Percentiles rank a stretch among this genome's conserved stretches.
These are phyloP conservation scores for Tanaodytes sp. DNA, from an alignment of 2,888 invertebrate genomes.

Conservation along the genomic window DNA sequence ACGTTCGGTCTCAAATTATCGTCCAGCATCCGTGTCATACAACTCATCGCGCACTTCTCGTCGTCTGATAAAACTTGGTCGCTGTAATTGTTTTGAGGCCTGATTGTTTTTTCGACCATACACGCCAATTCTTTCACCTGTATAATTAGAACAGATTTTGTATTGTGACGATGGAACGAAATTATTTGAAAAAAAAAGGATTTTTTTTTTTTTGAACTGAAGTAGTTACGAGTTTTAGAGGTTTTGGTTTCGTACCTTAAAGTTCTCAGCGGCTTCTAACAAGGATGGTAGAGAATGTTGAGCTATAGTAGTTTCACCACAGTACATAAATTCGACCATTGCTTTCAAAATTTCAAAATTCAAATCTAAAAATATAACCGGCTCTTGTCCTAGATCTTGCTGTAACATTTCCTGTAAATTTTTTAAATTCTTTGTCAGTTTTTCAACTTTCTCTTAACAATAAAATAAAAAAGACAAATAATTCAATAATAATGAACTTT, in stretches of 20 bases:
- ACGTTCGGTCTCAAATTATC: slow-evolving; percentile 20
- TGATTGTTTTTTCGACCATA: slow-evolving; percentile 64
- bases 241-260: slow-evolving; percentile 79
- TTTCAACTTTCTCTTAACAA: too few relatives aligned
- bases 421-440: too few relatives aligned
- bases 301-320: slow-evolving; percentile 81
- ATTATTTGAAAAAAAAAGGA: too few relatives aligned
- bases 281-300: slow-evolving; percentile 81
- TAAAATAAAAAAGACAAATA: not conserved
- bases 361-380: slow-evolving; percentile 77
- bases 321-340: slow-evolving; percentile 84
- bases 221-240: too few relatives aligned
- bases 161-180: too few relatives aligned
- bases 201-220: too few relatives aligned
- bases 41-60: slow-evolving; percentile 30
- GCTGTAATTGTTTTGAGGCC: slow-evolving; percentile 39
- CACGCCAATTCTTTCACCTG: slow-evolving; percentile 68
- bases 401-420: slow-evolving; percentile 71
- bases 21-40: slow-evolving; percentile 30
- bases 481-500: slow-evolving; percentile 11
- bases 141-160: slow-evolving; percentile 25
- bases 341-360: slow-evolving; percentile 82
- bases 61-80: slow-evolving; percentile 38
- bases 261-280: slow-evolving; percentile 80
- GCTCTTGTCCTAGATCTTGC: slow-evolving; percentile 73